These are phyloP conservation scores for Plebejus melissa DNA, from an alignment of 2,888 invertebrate genomes.

Conservation along the genomic window DNA sequence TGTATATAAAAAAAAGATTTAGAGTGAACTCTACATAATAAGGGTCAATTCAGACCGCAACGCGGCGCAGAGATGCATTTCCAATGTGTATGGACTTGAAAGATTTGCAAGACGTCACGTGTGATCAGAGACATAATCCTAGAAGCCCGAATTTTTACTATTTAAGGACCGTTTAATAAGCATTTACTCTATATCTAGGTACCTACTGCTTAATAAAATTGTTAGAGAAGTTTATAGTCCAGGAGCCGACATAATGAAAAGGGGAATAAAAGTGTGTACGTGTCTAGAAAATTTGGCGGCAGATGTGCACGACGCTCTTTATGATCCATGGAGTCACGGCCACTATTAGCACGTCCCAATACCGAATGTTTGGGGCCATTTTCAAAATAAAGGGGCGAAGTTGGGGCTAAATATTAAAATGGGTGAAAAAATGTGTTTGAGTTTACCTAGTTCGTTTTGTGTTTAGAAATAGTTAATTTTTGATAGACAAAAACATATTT, in stretches of 20 bases:
- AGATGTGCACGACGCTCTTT: constrained; percentile 38
- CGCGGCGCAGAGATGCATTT: no score
- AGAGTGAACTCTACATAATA: no score
- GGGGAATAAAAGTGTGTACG: constrained; percentile 29
- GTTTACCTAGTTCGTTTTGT: background rate
- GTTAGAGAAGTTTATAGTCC: constrained; percentile 4
- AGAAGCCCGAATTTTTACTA: no score
- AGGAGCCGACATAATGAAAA: constrained; percentile 20
- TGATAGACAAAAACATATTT: background rate
- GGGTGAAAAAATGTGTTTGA: background rate
- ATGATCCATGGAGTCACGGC: constrained; percentile 36
- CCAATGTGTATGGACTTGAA: no score
- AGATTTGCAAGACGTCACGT: no score
- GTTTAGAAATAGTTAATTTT: background rate
- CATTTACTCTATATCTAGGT: background rate
- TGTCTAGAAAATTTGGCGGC: constrained; percentile 38
- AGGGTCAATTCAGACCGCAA: no score
- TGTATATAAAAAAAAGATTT: no score
- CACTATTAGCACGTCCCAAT: constrained; percentile 40
- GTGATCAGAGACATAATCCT: no score
- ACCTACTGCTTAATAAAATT: background rate
- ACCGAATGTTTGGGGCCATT: constrained; percentile 6
- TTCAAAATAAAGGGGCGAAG: constrained; percentile 1
- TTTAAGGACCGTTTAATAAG: no score
- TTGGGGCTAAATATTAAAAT: background rate